phyloP scores from a whole-genome alignment of 1,140 invertebrate species.

The Mercenaria mercenaria region DNA sequence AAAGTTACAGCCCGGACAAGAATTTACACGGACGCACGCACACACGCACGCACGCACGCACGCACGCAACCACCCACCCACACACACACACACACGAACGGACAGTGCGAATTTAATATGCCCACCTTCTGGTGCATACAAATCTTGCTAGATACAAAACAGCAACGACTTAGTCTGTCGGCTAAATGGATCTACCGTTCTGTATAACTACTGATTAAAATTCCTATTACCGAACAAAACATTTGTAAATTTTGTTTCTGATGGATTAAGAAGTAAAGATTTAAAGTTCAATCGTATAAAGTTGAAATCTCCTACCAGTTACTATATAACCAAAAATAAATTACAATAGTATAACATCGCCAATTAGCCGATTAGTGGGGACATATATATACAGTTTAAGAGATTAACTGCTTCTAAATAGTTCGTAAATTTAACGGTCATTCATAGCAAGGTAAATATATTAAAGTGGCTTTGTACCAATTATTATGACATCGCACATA shows the following conservation, averaged over 20 bases:
- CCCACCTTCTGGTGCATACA: too few relatives aligned
- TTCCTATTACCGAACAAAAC: neutral
- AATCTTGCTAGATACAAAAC: too few relatives aligned
- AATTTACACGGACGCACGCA: too few relatives aligned
- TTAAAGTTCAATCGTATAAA: slow-evolving; percentile 20
- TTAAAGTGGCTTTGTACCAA: too few relatives aligned
- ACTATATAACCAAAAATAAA: neutral
- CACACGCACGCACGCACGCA: too few relatives aligned
- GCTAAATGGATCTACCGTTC: neutral
- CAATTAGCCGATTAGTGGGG: slow-evolving; percentile 5
- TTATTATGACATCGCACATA: too few relatives aligned
- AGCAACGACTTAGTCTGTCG: too few relatives aligned
- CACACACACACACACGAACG: too few relatives aligned
- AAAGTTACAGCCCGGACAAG: too few relatives aligned
- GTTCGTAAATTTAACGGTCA: neutral
- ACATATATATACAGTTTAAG: neutral
- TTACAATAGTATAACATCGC: neutral
- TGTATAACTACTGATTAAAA: neutral
- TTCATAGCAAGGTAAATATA: neutral
- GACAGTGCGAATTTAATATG: too few relatives aligned
- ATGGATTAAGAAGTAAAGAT: neutral
- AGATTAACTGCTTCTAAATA: neutral
- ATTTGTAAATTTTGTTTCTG: neutral
- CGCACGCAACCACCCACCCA: too few relatives aligned
- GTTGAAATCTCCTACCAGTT: neutral